A percentile compares a stretch with the other conserved stretches of the same genome.
Conservation (phyloP, 2,888 invertebrate genomes). For the Drosophila robusta region DNA sequence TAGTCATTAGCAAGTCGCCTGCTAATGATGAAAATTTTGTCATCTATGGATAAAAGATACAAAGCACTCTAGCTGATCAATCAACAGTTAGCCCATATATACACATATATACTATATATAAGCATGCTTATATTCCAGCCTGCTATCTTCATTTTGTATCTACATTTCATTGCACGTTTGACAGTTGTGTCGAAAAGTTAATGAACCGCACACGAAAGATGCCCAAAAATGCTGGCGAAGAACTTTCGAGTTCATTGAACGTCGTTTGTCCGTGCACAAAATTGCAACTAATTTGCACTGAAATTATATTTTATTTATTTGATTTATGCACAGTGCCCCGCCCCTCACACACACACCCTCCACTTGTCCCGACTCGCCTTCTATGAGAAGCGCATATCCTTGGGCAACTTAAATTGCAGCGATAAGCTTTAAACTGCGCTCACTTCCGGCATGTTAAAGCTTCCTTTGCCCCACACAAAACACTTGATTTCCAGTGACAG, state of each 20-base stretch:
- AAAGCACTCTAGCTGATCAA: constrained; percentile 55
- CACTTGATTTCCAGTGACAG: constrained; percentile 11
- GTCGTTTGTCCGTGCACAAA: constrained; percentile 61
- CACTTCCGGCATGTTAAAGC: constrained; percentile 71
- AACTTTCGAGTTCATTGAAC: constrained; percentile 68
- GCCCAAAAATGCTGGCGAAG: neutral
- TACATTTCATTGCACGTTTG: constrained; percentile 43
- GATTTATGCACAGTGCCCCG: constrained; percentile 13
- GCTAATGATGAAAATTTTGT: constrained; percentile 41
- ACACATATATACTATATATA: constrained; percentile 1
- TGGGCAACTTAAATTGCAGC: constrained; percentile 75
- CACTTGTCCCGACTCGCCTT: neutral
- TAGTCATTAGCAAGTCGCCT: constrained; percentile 61
- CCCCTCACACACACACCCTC: neutral
- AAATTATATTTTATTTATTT: constrained; percentile 70
- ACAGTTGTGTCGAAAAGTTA: constrained; percentile 70
- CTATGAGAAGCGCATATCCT: constrained; percentile 58
- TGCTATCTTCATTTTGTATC: constrained; percentile 30
- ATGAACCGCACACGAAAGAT: constrained; percentile 56
- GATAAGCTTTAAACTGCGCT: constrained; percentile 81
- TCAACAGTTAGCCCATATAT: constrained; percentile 70
- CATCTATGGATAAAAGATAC: constrained; percentile 54
- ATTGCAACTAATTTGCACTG: constrained; percentile 75
- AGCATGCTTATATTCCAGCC: constrained; percentile 1
- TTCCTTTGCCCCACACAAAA: constrained; percentile 9